Evolutionary conservation across 2,797 vertebrate species (phyloP).

Genomic region (Alauda arvensis): DNA sequence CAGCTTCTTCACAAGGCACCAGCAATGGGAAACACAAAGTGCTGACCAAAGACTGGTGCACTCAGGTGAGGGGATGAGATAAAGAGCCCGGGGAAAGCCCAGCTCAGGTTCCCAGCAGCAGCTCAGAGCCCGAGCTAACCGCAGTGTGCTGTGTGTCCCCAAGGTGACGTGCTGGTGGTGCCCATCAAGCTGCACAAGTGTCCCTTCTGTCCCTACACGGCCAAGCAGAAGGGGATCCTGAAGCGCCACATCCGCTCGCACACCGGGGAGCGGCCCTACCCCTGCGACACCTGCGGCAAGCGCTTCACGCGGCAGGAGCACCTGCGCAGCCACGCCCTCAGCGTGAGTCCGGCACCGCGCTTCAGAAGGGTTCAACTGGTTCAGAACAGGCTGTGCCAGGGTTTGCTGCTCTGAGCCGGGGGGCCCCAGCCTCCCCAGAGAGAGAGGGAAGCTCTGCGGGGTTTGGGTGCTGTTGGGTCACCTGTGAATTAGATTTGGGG

Average conservation of each 20-base stretch:
- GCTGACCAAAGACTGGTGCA: neutral
- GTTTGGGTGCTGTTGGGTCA: too few species aligned
- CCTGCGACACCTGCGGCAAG: constrained; percentile 94
- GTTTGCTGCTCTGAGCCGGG: too few species aligned
- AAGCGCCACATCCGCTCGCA: constrained; percentile 96
- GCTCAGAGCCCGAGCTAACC: neutral
- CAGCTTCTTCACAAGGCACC: neutral
- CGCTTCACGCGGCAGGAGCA: constrained; percentile 96
- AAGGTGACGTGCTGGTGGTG: constrained; percentile 88
- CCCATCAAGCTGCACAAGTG: constrained; percentile 96
- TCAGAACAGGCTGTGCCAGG: too few species aligned
- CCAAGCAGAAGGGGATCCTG: constrained; percentile 96
- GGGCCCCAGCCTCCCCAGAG: too few species aligned
- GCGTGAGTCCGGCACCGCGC: constrained; percentile 76
- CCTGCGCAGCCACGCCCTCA: constrained; percentile 90
- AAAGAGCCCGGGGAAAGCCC: neutral
- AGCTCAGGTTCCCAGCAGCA: accelerated
- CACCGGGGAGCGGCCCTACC: constrained; percentile 95
- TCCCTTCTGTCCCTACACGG: constrained; percentile 94
- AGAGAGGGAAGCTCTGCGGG: too few species aligned
- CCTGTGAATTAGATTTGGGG: neutral
- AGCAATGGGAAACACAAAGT: neutral
- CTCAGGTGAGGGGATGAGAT: neutral
- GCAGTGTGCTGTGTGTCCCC: neutral
- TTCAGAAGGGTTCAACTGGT: too few species aligned